phyloP scores from a whole-genome alignment of 37 sponge, comb jelly and placozoan genomes.

The Crambe crambe region DNA sequence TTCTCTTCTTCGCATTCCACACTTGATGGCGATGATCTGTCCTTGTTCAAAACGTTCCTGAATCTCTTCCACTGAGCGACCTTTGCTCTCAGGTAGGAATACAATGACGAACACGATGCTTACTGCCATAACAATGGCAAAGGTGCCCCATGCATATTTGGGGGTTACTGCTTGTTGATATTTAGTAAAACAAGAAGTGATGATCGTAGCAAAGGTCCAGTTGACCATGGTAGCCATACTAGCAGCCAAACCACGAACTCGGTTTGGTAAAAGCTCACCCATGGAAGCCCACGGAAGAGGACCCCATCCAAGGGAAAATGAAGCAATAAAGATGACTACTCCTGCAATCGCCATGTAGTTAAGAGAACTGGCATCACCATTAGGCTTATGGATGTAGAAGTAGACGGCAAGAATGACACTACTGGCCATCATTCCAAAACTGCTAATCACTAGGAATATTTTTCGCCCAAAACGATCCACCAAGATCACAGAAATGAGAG shows the following conservation, averaged over 20 bases:
- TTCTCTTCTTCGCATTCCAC: too few relatives aligned
- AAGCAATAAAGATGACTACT: conserved; percentile 54
- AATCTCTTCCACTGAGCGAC: conserved; percentile 83
- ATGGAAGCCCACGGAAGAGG: conserved; percentile 83
- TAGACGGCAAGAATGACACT: conserved; percentile 35
- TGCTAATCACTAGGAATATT: conserved; percentile 47
- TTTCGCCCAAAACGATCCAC: conserved; percentile 74
- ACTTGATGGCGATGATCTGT: conserved; percentile 1
- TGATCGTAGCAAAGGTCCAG: conserved; percentile 65
- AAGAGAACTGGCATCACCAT: not conserved
- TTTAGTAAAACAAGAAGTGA: conserved; percentile 39
- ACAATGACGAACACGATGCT: conserved; percentile 69
- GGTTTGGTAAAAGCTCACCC: conserved; percentile 77
- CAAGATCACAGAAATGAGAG: conserved; percentile 54
- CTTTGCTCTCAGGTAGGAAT: conserved; percentile 91
- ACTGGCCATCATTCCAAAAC: conserved; percentile 47
- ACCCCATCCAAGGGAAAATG: conserved; percentile 85
- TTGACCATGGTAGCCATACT: conserved; percentile 67
- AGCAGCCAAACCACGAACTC: conserved; percentile 53
- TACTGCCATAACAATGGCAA: conserved; percentile 42
- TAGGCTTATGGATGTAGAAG: conserved; percentile 9
- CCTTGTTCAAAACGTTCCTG: conserved; percentile 54
- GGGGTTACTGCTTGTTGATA: conserved; percentile 16
- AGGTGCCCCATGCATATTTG: conserved; percentile 67
- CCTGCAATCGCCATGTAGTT: conserved; percentile 33